Evolutionary conservation across 2,888 invertebrate species (phyloP).

Genomic region (Lithophane socia): DNA sequence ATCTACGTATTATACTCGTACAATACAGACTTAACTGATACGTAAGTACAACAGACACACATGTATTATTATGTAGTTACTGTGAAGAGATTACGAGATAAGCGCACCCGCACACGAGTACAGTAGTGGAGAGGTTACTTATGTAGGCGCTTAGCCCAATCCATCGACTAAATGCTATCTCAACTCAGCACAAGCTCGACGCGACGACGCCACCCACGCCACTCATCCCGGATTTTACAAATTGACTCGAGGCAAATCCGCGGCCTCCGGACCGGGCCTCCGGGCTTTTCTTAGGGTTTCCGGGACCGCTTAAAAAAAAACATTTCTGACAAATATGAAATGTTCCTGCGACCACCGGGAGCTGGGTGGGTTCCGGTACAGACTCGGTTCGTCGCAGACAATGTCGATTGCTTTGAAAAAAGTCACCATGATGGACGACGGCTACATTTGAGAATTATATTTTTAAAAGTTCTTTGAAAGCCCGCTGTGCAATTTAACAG

Average conservation of each 20-base stretch:
- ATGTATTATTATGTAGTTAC: neutral
- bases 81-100: slow-evolving; percentile 17
- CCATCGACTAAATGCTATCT: slow-evolving; percentile 14
- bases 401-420: neutral
- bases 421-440: neutral
- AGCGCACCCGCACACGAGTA: neutral
- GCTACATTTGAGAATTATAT: neutral
- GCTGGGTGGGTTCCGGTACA: neutral
- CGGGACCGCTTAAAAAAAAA: slow-evolving; percentile 53
- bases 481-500: neutral
- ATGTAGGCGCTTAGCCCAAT: slow-evolving; percentile 8
- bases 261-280: slow-evolving; percentile 27
- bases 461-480: neutral
- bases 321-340: slow-evolving; percentile 32
- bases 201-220: neutral
- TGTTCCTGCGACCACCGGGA: neutral
- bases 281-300: slow-evolving; percentile 58
- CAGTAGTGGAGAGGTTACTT: neutral
- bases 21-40: neutral
- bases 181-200: neutral
- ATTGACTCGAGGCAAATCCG: slow-evolving; percentile 41
- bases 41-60: neutral
- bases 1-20: neutral
- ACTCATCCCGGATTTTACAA: slow-evolving; percentile 46
- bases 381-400: neutral